phyloP scores from a whole-genome alignment of 2,888 invertebrate genomes.

The Cantharis nigra region DNA sequence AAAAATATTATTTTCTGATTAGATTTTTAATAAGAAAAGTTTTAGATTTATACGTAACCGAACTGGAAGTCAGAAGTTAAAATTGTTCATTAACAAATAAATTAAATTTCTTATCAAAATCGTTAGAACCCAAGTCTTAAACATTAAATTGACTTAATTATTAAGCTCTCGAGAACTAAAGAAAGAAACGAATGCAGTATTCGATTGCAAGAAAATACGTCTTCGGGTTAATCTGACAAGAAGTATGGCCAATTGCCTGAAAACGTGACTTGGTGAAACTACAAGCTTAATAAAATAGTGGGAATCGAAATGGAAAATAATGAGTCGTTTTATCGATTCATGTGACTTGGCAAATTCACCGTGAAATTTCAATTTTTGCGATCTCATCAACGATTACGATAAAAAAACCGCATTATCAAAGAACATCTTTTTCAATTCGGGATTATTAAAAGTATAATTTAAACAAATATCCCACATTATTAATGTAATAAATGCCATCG shows the following conservation, averaged over 20 bases:
- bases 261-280: slow-evolving; percentile 29
- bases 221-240: slow-evolving; percentile 32
- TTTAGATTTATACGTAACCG: neutral
- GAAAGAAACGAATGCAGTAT: slow-evolving; percentile 23
- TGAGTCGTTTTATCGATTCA: slow-evolving; percentile 14
- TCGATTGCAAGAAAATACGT: slow-evolving; percentile 27
- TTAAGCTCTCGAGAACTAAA: neutral
- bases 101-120: neutral
- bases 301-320: slow-evolving; percentile 28
- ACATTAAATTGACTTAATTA: neutral
- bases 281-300: slow-evolving; percentile 26
- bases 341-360: slow-evolving; percentile 5
- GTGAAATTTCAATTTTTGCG: slow-evolving; percentile 1
- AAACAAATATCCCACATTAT: neutral
- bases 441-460: neutral
- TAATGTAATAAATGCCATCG: neutral
- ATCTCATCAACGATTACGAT: neutral
- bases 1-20: neutral
- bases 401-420: neutral
- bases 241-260: slow-evolving; percentile 31
- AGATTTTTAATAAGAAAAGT: neutral
- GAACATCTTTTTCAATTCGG: neutral
- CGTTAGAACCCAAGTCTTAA: neutral
- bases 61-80: neutral
- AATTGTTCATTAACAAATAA: neutral